Percentiles rank a stretch among this genome's conserved stretches.
Conservation (phyloP, 2,888 invertebrate genomes). For the Lithophane socia region DNA sequence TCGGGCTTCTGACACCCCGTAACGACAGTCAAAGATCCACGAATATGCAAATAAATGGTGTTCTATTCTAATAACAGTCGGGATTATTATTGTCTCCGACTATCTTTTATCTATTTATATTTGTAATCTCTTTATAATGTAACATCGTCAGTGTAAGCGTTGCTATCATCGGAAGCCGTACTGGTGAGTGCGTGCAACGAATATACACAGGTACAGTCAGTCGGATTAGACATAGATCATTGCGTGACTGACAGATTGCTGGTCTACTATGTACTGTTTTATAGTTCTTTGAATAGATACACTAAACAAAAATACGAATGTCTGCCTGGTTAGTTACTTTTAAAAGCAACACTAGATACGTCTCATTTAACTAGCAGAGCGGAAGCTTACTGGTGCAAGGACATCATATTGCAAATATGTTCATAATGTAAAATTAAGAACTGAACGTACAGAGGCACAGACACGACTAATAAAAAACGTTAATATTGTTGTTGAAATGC, state of each 20-base stretch:
- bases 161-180: conserved; percentile 41
- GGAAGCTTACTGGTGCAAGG: background rate
- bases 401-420: too few relatives aligned
- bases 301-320: too few relatives aligned
- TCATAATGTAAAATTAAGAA: background rate
- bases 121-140: conserved; percentile 28
- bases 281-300: background rate
- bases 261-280: background rate
- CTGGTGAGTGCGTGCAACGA: conserved; percentile 9
- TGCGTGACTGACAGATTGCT: conserved; percentile 1
- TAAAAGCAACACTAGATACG: background rate
- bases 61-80: too few relatives aligned
- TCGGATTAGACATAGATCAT: conserved; percentile 24
- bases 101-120: background rate
- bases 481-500: background rate
- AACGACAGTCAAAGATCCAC: too few relatives aligned
- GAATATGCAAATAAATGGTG: too few relatives aligned
- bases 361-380: background rate
- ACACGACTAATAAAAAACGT: too few relatives aligned
- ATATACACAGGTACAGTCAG: background rate
- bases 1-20: too few relatives aligned
- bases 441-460: background rate
- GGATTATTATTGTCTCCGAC: too few relatives aligned
- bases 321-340: background rate
- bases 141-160: background rate